phyloP scores from a whole-genome alignment of 1,140 invertebrate genomes.

The Dufourea novaeangliae region DNA sequence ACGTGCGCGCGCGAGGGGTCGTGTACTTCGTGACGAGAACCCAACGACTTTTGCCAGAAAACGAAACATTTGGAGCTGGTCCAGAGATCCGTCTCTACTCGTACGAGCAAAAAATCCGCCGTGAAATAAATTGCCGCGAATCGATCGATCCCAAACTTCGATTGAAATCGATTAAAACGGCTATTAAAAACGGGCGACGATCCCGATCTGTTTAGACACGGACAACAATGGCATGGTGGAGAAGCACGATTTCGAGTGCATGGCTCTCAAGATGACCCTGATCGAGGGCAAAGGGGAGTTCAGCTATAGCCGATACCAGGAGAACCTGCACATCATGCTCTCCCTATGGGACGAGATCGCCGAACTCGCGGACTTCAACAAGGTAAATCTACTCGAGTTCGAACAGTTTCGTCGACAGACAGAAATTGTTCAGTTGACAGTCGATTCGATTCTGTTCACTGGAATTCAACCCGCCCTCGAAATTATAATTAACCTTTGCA shows the following conservation, averaged over 20 bases:
- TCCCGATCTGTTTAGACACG: conserved; percentile 83
- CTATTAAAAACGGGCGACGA: too few relatives aligned
- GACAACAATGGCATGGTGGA: conserved; percentile 92
- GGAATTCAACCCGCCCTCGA: too few relatives aligned
- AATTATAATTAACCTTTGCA: too few relatives aligned
- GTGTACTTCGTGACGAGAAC: conserved; percentile 4
- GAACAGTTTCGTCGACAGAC: too few relatives aligned
- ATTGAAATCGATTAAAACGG: too few relatives aligned
- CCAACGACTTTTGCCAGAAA: conserved; percentile 36
- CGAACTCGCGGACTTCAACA: conserved; percentile 91
- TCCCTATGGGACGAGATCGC: conserved; percentile 93
- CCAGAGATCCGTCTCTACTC: conserved; percentile 28
- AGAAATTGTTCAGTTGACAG: too few relatives aligned
- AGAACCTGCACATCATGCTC: conserved; percentile 90
- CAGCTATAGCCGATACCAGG: conserved; percentile 85
- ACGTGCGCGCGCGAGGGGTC: neutral
- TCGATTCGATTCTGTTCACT: too few relatives aligned
- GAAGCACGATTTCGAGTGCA: conserved; percentile 90
- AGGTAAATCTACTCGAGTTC: conserved; percentile 81
- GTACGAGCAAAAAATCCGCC: conserved; percentile 14
- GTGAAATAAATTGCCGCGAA: conserved; percentile 32
- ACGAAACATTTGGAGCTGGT: conserved; percentile 26
- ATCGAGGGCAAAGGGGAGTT: conserved; percentile 92
- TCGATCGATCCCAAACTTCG: too few relatives aligned
- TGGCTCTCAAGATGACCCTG: conserved; percentile 89